A percentile compares a stretch with the other conserved stretches of the same genome.
Evolutionary conservation across 2,797 vertebrate genomes (phyloP).

Genomic region (Gymnocypris eckloni): DNA sequence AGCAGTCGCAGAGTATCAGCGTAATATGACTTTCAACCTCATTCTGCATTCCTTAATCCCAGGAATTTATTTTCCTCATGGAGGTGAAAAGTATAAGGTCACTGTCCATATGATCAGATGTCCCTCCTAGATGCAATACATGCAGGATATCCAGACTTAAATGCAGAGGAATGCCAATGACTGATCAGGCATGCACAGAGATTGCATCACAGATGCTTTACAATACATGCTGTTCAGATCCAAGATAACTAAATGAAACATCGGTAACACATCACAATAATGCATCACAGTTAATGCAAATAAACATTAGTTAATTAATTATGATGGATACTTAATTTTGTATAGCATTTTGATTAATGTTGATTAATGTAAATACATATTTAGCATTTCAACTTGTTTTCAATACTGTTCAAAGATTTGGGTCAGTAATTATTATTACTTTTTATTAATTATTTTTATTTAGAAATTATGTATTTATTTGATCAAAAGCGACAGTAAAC

Average conservation of each 20-base stretch:
- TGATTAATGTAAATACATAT: background rate
- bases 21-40: conserved; percentile 1
- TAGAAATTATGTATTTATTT: background rate
- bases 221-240: background rate
- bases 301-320: background rate
- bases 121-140: background rate
- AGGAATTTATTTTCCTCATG: background rate
- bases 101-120: conserved; percentile 8
- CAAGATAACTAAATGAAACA: background rate
- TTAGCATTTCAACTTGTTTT: background rate
- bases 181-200: background rate
- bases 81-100: background rate
- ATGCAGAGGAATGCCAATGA: background rate
- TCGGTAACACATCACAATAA: background rate
- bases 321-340: background rate
- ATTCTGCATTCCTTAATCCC: background rate
- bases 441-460: background rate
- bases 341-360: background rate
- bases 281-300: background rate
- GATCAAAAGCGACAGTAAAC: background rate
- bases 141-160: background rate
- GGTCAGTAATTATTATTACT: background rate
- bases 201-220: background rate
- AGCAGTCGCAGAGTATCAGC: background rate
- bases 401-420: background rate